Percentiles rank a stretch among this genome's conserved stretches.
Conservation (phyloP, 2,113 vertebrate species). For the Salvelinus sp. region DNA sequence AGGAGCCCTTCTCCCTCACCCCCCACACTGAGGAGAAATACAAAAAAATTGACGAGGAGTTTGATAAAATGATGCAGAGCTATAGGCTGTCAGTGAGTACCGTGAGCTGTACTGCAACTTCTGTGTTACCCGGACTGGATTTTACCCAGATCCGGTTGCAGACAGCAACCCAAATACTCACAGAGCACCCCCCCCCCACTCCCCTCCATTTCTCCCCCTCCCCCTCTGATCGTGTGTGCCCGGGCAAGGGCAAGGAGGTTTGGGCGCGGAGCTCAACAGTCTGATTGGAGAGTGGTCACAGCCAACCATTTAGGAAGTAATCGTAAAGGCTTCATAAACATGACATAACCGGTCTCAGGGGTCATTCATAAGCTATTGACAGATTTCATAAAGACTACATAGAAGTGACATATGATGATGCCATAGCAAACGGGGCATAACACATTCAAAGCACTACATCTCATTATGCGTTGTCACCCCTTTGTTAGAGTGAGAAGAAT, state of each 20-base stretch:
- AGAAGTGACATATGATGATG: neutral
- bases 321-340: too few species aligned
- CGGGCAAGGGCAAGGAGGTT: constrained; percentile 37
- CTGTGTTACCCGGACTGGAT: constrained; percentile 33
- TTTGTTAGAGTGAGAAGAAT: too few species aligned
- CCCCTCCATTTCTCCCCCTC: constrained; percentile 18
- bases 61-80: constrained; percentile 99
- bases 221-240: constrained; percentile 59
- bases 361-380: neutral
- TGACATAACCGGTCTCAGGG: too few species aligned
- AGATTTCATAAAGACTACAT: neutral
- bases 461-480: neutral
- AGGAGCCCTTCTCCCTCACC: constrained; percentile 95
- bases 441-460: neutral
- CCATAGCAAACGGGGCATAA: neutral
- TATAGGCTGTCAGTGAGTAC: constrained; percentile 99
- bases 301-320: too few species aligned
- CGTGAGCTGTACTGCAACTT: constrained; percentile 58
- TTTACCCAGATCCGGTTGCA: constrained; percentile 28
- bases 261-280: constrained; percentile 10
- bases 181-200: constrained; percentile 65
- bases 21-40: constrained; percentile 99
- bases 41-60: constrained; percentile 99
- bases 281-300: constrained; percentile 8
- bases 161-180: constrained; percentile 66